These are phyloP conservation scores for Turritopsis rubra DNA, from an alignment of 30 jellyfish, hydroid and myxozoan genomes.

Conservation along the genomic window DNA sequence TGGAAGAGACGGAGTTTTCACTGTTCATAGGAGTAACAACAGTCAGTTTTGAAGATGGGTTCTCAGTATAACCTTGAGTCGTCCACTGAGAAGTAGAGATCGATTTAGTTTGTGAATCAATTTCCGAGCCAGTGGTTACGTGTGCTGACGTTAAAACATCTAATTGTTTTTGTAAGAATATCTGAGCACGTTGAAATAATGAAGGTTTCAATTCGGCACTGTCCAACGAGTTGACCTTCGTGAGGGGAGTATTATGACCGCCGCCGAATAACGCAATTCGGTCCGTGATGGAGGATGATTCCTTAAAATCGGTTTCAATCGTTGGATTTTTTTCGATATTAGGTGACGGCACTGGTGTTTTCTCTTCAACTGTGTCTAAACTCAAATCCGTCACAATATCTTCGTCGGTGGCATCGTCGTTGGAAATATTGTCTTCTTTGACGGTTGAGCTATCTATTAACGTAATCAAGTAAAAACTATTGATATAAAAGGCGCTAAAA, in stretches of 20 bases:
- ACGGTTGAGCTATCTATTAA: not conserved
- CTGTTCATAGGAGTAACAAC: conserved; percentile 21
- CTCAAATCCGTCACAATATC: not conserved
- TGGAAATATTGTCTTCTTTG: not conserved
- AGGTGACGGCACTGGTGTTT: conserved; percentile 49
- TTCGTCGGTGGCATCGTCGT: conserved; percentile 3
- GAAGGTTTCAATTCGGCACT: conserved; percentile 40
- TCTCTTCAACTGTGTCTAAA: conserved; percentile 27
- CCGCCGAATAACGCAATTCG: not conserved
- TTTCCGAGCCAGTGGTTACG: conserved; percentile 35
- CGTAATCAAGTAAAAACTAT: too few species aligned
- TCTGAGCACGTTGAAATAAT: conserved; percentile 80
- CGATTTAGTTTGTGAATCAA: conserved; percentile 17
- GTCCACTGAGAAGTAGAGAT: conserved; percentile 40
- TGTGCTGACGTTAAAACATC: conserved; percentile 47
- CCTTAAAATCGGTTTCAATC: not conserved
- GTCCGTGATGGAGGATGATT: not conserved
- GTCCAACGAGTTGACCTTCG: not conserved
- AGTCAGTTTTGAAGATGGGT: conserved; percentile 27
- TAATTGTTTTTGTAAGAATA: conserved; percentile 77
- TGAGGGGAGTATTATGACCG: not conserved
- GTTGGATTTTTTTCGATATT: not conserved
- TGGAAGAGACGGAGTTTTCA: not conserved
- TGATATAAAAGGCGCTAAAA: too few species aligned
- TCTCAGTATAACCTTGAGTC: not conserved